Evolutionary conservation across 2,113 vertebrate species (phyloP), one percentile per base, ranked within the genome.

Genomic region (Xenus cinereus): DNA sequence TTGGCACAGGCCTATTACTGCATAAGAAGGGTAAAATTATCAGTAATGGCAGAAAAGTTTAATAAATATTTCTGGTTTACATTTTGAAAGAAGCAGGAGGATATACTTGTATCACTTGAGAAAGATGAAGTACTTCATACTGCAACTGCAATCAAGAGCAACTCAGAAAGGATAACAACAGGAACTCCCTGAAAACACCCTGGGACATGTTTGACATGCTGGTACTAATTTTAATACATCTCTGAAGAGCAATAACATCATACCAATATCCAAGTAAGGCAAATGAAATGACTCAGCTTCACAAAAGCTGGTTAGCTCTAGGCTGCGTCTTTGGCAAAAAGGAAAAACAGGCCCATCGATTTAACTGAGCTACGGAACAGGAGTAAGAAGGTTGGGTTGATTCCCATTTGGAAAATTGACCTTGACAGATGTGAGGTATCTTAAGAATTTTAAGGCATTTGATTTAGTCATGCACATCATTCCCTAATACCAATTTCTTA

Each of bases 121-220:
- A 69, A 95, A 84, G 76, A 93, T 87, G 26, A 90, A 93, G 81
- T 81, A 46, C 93, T 96, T 95, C 84, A 87, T 32, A 30, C 51
- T 75, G 81, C 80, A 92, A 84, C 74, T 91, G 93, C 77, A 87
- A 72, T 95, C 91, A 91, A 93, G 84, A 95, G 71, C 81, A 76
- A 48, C 84, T 91, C 77, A 8, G 32, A 50, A 89, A 89, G 68
- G 64, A n/a, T 81, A 92, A 93, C 84, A 93, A 77, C 80, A 95
- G 81, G 91, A 96, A 91, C 89, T 60, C 7, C 2, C 59, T 68
- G 66, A 72, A 81, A 95, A 89, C 86, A 84, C 87, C 77, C 84
- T 53, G 48, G 89, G 81, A 89, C 80, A 56, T 0, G 6, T 75
- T 4, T 96, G 79, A 94, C 81, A 80, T 10, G 17, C 74, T 68